These are phyloP conservation scores for Chydorus sphaericus DNA, from an alignment of 2,888 invertebrate species.

Conservation along the genomic window DNA sequence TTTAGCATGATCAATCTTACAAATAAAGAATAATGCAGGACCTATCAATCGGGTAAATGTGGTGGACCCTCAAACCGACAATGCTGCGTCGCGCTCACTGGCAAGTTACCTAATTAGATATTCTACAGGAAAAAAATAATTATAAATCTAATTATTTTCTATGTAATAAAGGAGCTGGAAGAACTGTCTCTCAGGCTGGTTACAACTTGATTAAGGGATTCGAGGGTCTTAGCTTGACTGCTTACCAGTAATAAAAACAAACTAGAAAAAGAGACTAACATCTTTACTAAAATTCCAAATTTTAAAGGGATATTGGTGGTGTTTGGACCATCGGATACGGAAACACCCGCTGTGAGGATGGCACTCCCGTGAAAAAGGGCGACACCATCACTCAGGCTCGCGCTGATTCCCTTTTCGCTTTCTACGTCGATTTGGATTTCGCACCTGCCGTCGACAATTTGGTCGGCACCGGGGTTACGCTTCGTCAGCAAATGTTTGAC, in stretches of 20 bases:
- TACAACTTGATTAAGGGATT: constrained; percentile 7
- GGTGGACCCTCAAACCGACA: too few species aligned
- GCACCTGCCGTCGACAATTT: neutral
- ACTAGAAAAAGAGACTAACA: too few species aligned
- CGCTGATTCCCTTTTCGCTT: constrained; percentile 4
- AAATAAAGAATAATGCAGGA: too few species aligned
- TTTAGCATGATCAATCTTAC: too few species aligned
- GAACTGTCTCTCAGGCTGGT: neutral
- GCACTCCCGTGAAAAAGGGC: neutral
- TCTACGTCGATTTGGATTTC: neutral
- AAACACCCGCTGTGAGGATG: neutral
- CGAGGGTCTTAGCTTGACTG: neutral
- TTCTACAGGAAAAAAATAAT: too few species aligned
- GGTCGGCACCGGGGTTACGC: neutral
- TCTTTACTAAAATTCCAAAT: neutral
- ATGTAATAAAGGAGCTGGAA: too few species aligned
- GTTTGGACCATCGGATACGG: constrained; percentile 9
- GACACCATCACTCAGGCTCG: constrained; percentile 6
- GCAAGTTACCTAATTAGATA: too few species aligned
- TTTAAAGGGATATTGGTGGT: neutral
- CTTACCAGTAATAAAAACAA: constrained; percentile 1
- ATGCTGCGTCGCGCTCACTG: too few species aligned
- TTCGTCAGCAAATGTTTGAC: constrained; percentile 2
- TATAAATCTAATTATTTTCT: too few species aligned
- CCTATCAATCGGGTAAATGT: too few species aligned